Conservation (phyloP, 2,888 invertebrate species). For the Chrysolina haemoptera region DNA sequence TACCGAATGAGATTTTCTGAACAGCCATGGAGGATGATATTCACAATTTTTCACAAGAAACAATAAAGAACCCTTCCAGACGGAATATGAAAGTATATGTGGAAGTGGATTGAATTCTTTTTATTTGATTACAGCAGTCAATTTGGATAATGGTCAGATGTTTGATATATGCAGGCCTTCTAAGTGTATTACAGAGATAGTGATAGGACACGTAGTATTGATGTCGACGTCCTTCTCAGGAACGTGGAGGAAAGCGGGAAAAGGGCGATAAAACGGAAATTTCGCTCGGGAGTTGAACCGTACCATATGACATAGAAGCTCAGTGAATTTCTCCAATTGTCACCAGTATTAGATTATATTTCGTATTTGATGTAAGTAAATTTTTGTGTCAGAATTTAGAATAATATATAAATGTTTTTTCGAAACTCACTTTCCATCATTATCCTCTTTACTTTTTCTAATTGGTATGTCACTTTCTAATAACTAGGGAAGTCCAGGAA, state of each 20-base stretch:
- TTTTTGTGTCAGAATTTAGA: too few relatives aligned
- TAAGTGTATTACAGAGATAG: constrained; percentile 69
- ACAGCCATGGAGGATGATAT: constrained; percentile 19
- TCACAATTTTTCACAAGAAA: constrained; percentile 44
- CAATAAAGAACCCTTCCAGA: constrained; percentile 58
- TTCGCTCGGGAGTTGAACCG: too few relatives aligned
- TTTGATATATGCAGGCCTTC: constrained; percentile 68
- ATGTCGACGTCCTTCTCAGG: constrained; percentile 58
- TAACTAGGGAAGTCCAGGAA: too few relatives aligned
- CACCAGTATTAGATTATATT: too few relatives aligned
- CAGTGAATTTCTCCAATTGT: too few relatives aligned
- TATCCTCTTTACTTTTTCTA: too few relatives aligned
- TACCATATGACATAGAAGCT: too few relatives aligned
- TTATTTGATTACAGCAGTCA: constrained; percentile 70
- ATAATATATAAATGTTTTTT: too few relatives aligned
- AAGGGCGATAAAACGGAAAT: too few relatives aligned
- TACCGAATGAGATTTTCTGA: not conserved
- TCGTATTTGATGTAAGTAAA: too few relatives aligned
- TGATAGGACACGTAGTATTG: constrained; percentile 66
- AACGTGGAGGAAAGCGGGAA: not conserved
- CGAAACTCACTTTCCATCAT: too few relatives aligned
- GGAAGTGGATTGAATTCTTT: constrained; percentile 68
- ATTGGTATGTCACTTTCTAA: too few relatives aligned
- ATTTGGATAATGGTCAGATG: constrained; percentile 70
- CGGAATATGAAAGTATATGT: constrained; percentile 64